Evolutionary conservation across 2,888 invertebrate genomes (phyloP).

Genomic region (Euspilapteryx auroguttella): DNA sequence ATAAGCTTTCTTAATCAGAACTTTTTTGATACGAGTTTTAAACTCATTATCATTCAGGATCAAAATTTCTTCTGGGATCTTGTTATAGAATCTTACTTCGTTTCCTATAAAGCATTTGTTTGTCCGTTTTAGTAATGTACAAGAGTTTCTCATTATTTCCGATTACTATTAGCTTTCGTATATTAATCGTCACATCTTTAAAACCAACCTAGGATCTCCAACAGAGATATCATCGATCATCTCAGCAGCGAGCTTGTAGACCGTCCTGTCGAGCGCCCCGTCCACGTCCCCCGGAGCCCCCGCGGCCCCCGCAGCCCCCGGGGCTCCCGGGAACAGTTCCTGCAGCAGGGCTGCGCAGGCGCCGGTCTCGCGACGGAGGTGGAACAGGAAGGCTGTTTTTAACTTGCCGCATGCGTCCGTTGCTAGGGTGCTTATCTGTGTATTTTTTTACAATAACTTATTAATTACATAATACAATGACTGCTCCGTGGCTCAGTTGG

Average conservation of each 20-base stretch:
- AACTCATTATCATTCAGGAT: too few species aligned
- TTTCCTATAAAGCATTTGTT: too few species aligned
- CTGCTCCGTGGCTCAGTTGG: too few species aligned
- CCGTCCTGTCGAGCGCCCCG: constrained; percentile 32
- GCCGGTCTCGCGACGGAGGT: constrained; percentile 58
- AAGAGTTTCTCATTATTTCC: too few species aligned
- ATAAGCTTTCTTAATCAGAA: too few species aligned
- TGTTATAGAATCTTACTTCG: too few species aligned
- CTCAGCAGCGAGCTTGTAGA: constrained; percentile 66
- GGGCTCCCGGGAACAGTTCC: constrained; percentile 33
- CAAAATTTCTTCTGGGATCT: too few species aligned
- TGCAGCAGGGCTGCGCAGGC: constrained; percentile 18
- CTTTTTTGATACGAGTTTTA: too few species aligned
- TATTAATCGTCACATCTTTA: too few species aligned
- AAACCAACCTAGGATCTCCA: constrained; percentile 72
- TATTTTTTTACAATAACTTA: constrained; percentile 38
- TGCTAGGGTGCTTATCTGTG: constrained; percentile 26
- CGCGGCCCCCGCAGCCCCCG: constrained; percentile 25
- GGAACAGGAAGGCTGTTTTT: constrained; percentile 79
- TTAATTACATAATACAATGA: too few species aligned
- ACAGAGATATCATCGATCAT: constrained; percentile 87
- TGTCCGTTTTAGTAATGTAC: too few species aligned
- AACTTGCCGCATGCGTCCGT: constrained; percentile 48
- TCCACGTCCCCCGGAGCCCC: constrained; percentile 34
- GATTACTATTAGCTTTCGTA: too few species aligned